A percentile compares a stretch with the other conserved stretches of the same genome.
Evolutionary conservation across 2,888 invertebrate species (phyloP).

Genomic region (Disparrhopalites patrizii): DNA sequence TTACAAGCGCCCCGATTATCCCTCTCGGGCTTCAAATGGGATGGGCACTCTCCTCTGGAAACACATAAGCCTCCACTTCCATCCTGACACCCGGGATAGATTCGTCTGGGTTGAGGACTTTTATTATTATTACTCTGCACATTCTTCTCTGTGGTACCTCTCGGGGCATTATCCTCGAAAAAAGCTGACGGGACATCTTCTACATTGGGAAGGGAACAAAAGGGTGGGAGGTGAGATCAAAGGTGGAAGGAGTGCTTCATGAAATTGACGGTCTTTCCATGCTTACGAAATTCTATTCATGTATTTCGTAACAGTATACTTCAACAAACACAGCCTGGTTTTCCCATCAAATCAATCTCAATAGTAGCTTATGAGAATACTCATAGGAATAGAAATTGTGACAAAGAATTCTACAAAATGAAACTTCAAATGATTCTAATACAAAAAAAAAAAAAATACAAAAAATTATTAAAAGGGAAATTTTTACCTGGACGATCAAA

Average conservation of each 20-base stretch:
- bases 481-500: conserved; percentile 36
- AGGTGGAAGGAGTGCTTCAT: too few relatives aligned
- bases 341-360: neutral
- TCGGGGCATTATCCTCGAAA: conserved; percentile 7
- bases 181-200: conserved; percentile 11
- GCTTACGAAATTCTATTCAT: too few relatives aligned
- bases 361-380: neutral
- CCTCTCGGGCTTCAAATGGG: conserved; percentile 29
- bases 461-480: neutral
- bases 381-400: neutral
- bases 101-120: neutral
- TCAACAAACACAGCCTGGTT: neutral
- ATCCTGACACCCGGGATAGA: conserved; percentile 40
- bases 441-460: too few relatives aligned
- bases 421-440: too few relatives aligned
- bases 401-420: too few relatives aligned
- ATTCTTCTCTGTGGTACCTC: neutral
- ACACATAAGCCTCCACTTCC: conserved; percentile 47
- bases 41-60: conserved; percentile 35
- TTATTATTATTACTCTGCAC: neutral
- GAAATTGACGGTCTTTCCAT: too few relatives aligned
- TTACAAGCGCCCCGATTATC: conserved; percentile 30
- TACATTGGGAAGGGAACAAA: neutral
- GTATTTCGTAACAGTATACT: too few relatives aligned
- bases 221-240: neutral